These are phyloP conservation scores for Hippocampus kuda DNA, from an alignment of 2,797 vertebrate species.

Conservation along the genomic window DNA sequence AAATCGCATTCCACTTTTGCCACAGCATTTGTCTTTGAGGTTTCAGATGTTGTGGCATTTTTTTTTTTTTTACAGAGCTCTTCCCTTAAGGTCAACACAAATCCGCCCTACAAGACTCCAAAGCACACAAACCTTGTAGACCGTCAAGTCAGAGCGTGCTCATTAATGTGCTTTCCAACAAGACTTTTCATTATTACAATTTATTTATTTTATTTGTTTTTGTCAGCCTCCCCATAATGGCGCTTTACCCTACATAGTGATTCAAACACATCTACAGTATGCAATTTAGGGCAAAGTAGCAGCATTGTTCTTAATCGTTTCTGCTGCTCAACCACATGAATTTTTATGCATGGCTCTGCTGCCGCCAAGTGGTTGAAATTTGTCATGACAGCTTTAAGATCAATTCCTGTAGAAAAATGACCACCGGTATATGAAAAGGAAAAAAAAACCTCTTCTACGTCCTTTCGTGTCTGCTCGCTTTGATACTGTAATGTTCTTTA, in stretches of 20 bases:
- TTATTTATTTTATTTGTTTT: too few species aligned
- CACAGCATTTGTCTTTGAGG: too few species aligned
- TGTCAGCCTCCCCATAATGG: too few species aligned
- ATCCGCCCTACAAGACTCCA: slow-evolving; percentile 45
- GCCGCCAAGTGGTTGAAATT: not conserved
- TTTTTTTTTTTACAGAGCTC: slow-evolving; percentile 2
- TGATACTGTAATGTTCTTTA: not conserved
- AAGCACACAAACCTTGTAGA: not conserved
- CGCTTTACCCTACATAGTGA: too few species aligned
- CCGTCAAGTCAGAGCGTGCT: not conserved
- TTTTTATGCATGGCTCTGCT: not conserved
- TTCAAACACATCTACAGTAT: too few species aligned
- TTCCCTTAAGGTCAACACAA: slow-evolving; percentile 31
- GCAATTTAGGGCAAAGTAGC: not conserved
- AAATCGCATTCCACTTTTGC: too few species aligned
- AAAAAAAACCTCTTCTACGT: not conserved
- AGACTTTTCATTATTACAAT: not conserved
- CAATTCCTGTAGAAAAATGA: not conserved
- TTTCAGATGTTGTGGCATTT: too few species aligned
- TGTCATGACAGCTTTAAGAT: not conserved
- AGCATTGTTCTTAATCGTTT: not conserved
- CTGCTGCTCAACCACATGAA: not conserved
- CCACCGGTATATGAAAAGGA: not conserved
- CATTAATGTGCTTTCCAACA: not conserved
- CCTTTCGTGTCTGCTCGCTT: not conserved